Percentiles rank a stretch among this genome's conserved stretches.
These are phyloP conservation scores for Plusia festucae DNA, from an alignment of 2,888 invertebrate species.

Conservation along the genomic window DNA sequence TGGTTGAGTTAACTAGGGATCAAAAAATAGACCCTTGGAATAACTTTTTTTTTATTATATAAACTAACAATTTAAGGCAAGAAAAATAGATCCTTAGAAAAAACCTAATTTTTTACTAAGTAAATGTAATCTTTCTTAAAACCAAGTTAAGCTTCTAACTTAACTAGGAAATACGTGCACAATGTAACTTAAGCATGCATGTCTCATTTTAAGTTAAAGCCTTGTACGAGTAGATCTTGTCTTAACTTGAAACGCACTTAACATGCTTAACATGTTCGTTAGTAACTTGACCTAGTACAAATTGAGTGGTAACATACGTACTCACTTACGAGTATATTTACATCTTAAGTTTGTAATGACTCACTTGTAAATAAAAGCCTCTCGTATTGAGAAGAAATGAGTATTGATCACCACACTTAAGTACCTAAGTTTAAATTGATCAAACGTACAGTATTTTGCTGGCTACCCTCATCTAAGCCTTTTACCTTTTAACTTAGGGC, in stretches of 20 bases:
- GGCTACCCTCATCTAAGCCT: too few species aligned
- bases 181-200: not conserved
- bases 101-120: too few species aligned
- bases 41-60: too few species aligned
- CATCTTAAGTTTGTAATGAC: not conserved
- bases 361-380: not conserved
- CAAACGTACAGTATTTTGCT: too few species aligned
- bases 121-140: too few species aligned
- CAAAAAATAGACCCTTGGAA: too few species aligned
- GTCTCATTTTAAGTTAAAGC: not conserved
- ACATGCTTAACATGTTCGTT: slow-evolving; percentile 4
- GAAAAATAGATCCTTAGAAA: too few species aligned
- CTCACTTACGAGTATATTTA: slow-evolving; percentile 8
- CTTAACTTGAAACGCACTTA: slow-evolving; percentile 17
- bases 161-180: not conserved
- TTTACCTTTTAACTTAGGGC: too few species aligned
- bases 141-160: too few species aligned
- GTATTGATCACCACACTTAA: not conserved
- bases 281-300: slow-evolving; percentile 34
- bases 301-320: slow-evolving; percentile 12
- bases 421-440: too few species aligned
- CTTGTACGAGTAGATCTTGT: not conserved
- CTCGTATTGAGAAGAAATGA: not conserved
- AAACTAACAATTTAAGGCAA: too few species aligned
- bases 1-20: too few species aligned